Evolutionary conservation across 2,797 vertebrate species (phyloP), one percentile per base, ranked within the genome.

Genomic region (Diplodus sargus): DNA sequence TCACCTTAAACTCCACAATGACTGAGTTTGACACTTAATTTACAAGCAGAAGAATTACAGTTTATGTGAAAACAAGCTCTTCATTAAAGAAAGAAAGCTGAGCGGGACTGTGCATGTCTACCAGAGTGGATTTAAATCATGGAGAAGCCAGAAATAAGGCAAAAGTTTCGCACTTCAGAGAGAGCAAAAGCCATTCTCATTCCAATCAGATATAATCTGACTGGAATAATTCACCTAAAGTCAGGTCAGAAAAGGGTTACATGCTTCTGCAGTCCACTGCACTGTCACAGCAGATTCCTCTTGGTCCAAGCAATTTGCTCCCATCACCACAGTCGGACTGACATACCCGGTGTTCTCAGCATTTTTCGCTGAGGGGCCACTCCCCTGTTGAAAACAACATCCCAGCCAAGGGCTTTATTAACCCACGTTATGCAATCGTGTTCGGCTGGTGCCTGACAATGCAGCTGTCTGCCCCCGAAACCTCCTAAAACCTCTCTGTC

Each of bases 261-360:
- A 22, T 58, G 69, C 17, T 12, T 39, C 51, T 53, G 42, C 75
- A 71, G 77, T 79, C 83, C 43, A 59, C 70, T 61, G 77, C 78
- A 62, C 85, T 87, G 87, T 89, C 91, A 88, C 83, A 87, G 71
- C 76, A 79, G 75, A 90, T 89, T 89, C 76, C 69, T 54, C 69
- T 83, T 54, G 7, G 71, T 47, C 65, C 49, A 53, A 70, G 78
- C 16, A 16, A 70, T 78, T 80, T 70, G 54, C 81, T 87, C 79
- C 76, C 85, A 49, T 90, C 85, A 60, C 81, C 72, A 53, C 64
- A 47, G 62, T 62, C 69, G 17, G 68, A 75, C 87, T 85, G 84
- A 89, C 85, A 89, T 85, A 85, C 85, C 74, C 83, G 8, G 77
- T 82, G 81, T 85, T 87, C 84, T 92, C 92, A 94, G 91, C 87